These are phyloP conservation scores for Montifringilla adamsi DNA, from an alignment of 2,113 vertebrate species.

Conservation along the genomic window DNA sequence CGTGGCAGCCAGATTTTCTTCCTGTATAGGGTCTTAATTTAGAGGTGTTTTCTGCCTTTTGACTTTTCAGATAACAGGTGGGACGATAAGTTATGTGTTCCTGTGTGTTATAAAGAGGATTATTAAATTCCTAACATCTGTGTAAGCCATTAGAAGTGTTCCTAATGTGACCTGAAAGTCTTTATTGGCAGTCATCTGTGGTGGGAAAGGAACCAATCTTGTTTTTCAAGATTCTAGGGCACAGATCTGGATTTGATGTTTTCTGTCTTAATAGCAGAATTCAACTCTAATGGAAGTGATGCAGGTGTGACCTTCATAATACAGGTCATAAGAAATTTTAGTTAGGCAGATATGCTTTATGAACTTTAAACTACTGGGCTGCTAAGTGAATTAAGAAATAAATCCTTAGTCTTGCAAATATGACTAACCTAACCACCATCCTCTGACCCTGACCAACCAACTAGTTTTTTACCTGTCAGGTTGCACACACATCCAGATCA, in stretches of 20 bases:
- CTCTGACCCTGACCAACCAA: neutral
- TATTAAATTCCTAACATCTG: fast-evolving
- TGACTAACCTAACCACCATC: fast-evolving
- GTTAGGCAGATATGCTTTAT: neutral
- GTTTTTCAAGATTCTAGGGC: neutral
- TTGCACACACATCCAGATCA: neutral
- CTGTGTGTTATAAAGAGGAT: neutral
- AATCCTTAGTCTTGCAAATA: neutral
- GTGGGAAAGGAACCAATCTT: neutral
- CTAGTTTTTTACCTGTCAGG: neutral
- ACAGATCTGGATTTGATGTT: neutral
- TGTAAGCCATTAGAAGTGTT: neutral
- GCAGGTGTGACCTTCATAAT: neutral
- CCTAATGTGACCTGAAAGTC: neutral
- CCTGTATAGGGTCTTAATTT: neutral
- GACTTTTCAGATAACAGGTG: neutral
- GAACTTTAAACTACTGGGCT: neutral
- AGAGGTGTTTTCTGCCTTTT: neutral
- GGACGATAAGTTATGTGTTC: neutral
- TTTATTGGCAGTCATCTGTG: neutral
- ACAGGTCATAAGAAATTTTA: neutral
- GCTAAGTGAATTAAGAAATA: neutral
- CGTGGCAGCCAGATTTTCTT: neutral
- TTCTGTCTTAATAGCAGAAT: neutral
- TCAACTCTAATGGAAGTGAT: fast-evolving